These are phyloP conservation scores for Helicoverpa armigera DNA, from an alignment of 1,140 invertebrate species.

Conservation along the genomic window DNA sequence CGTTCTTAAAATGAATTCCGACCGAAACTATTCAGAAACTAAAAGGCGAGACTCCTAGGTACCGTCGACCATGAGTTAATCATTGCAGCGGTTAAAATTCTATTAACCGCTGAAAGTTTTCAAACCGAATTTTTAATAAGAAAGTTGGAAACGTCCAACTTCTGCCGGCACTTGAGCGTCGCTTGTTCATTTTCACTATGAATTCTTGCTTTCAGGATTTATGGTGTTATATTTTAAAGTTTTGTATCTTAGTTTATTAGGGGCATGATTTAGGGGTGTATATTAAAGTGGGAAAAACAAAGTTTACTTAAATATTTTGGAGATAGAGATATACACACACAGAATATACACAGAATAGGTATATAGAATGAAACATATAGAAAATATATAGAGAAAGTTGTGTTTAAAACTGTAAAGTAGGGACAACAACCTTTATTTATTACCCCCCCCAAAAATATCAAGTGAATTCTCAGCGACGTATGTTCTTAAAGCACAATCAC, in stretches of 20 bases:
- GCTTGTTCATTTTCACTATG: conserved; percentile 52
- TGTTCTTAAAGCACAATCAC: too few relatives aligned
- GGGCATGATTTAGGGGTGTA: not conserved
- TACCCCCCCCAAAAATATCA: too few relatives aligned
- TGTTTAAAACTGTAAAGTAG: not conserved
- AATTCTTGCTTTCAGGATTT: conserved; percentile 37
- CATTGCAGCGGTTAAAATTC: conserved; percentile 65
- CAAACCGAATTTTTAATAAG: conserved; percentile 68
- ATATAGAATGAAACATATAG: not conserved
- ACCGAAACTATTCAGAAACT: conserved; percentile 46
- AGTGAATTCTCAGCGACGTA: too few relatives aligned
- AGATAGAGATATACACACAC: too few relatives aligned
- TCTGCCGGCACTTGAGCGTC: conserved; percentile 26
- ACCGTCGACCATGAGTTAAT: conserved; percentile 57
- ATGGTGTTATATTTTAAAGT: conserved; percentile 21
- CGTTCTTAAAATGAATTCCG: conserved; percentile 42
- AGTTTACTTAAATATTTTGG: not conserved
- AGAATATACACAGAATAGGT: too few relatives aligned
- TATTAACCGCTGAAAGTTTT: conserved; percentile 61
- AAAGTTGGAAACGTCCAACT: conserved; percentile 53
- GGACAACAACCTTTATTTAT: too few relatives aligned
- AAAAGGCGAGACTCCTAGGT: conserved; percentile 34
- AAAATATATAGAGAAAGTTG: not conserved
- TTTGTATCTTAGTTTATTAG: conserved; percentile 20
- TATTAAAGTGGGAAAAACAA: not conserved